Percentiles rank a stretch among this genome's conserved stretches.
Evolutionary conservation across 2,888 invertebrate species (phyloP).

Genomic region (Leptinotarsa rubiginosa): DNA sequence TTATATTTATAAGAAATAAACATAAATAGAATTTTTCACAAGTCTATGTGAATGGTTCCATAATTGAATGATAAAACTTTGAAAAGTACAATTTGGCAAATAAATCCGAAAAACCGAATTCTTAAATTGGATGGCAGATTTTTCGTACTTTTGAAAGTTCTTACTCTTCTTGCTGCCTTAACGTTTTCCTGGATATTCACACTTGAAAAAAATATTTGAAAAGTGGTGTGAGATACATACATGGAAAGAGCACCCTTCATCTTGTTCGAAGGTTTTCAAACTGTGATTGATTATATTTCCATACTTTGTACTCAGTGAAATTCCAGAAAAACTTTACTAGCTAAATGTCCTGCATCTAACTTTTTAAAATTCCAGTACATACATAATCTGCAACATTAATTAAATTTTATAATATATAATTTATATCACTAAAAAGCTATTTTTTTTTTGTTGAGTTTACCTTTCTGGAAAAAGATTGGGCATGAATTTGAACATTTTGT

Average conservation of each 20-base stretch:
- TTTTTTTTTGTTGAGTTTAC: slow-evolving; percentile 49
- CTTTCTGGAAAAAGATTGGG: slow-evolving; percentile 51
- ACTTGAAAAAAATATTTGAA: slow-evolving; percentile 16
- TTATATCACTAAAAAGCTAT: slow-evolving; percentile 61
- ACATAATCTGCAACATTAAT: slow-evolving; percentile 58
- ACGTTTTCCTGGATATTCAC: slow-evolving; percentile 42
- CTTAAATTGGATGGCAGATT: slow-evolving; percentile 56
- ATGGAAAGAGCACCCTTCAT: neutral
- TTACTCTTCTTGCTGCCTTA: slow-evolving; percentile 27
- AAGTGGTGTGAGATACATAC: neutral
- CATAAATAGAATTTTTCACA: slow-evolving; percentile 56
- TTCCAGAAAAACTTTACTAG: slow-evolving; percentile 42
- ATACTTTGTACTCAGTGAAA: slow-evolving; percentile 30
- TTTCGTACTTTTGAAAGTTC: slow-evolving; percentile 60
- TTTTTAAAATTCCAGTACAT: slow-evolving; percentile 53
- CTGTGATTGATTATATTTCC: neutral
- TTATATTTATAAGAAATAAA: slow-evolving; percentile 53
- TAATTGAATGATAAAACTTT: slow-evolving; percentile 54
- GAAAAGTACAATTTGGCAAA: slow-evolving; percentile 57
- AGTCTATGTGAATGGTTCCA: slow-evolving; percentile 51
- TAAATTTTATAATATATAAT: slow-evolving; percentile 55
- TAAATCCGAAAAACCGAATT: slow-evolving; percentile 40
- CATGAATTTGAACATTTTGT: slow-evolving; percentile 49
- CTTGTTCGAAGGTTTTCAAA: neutral
- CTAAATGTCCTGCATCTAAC: slow-evolving; percentile 53